Evolutionary conservation across 2,797 vertebrate genomes (phyloP), one percentile per base, ranked within the genome.

Genomic region (Poecilia wingei): DNA sequence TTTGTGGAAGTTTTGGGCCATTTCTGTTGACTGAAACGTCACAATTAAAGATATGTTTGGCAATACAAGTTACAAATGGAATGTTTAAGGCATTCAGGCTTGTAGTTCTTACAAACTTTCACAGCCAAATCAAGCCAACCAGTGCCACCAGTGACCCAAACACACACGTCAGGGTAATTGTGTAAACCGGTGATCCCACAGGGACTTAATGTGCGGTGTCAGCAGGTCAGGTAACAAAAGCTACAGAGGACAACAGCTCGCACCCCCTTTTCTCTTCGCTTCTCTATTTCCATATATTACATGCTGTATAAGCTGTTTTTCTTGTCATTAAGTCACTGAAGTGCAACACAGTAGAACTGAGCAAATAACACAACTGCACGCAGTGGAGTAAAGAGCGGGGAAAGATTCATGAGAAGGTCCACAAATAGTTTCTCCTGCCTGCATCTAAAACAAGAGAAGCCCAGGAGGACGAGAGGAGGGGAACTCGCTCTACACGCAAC

Each of bases 161-260:
- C 70, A 76, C 61, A 77, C 82, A 85, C 0, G 86, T 77, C 78
- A 87, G 80, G 81, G 82, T 88, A 88, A 91, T 75, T 83, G 89
- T 91, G 90, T 87, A 83, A 87, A 90, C 81, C 81, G 69, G 84
- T 79, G 82, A 91, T 88, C 84, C 89, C 89, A 84, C 81, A 74
- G 79, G 79, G 88, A 80, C 46, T 71, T 82, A 83, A 92, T 88
- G 66, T 89, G 90, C 39, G 0, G 78, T 83, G 91, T 94, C 93
- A 94, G 93, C 93, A 90, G 83, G 88, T 89, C 88, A 77, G 77
- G 72, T 91, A 91, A 91, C 87, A 89, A 91, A 89, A 81, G 74
- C 84, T 85, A 87, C 75, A 91, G 84, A 90, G 89, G 91, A 92
- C 91, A 89, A 81, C 79, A 55, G 81, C 83, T 84, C 81, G 80